Conservation (phyloP, 2,888 invertebrate species). For the Colostygia pectinataria region DNA sequence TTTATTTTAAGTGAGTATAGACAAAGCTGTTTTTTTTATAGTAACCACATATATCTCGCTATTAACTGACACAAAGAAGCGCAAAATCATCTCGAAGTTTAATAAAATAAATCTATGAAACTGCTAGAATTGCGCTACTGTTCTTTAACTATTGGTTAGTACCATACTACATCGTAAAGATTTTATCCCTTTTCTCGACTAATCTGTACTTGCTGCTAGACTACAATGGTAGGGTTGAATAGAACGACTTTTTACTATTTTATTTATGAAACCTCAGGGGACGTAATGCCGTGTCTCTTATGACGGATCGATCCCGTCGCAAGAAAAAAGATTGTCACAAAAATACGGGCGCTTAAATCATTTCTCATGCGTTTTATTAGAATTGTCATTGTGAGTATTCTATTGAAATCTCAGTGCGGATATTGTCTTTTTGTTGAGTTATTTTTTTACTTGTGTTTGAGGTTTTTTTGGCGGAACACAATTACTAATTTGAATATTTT, state of each 20-base stretch:
- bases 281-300: conserved; percentile 52
- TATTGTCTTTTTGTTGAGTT: conserved; percentile 29
- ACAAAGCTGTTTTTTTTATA: too few species aligned
- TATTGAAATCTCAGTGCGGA: conserved; percentile 31
- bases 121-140: conserved; percentile 13
- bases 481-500: too few species aligned
- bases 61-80: too few species aligned
- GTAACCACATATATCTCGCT: too few species aligned
- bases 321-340: conserved; percentile 47
- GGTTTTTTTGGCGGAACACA: neutral
- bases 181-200: conserved; percentile 76
- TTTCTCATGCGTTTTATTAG: conserved; percentile 38
- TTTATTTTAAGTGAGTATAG: too few species aligned
- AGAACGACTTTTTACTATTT: conserved; percentile 63
- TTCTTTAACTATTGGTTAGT: conserved; percentile 44
- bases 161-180: conserved; percentile 74
- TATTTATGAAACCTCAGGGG: conserved; percentile 60
- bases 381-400: conserved; percentile 37
- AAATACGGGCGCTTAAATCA: conserved; percentile 37
- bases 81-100: too few species aligned
- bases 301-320: conserved; percentile 69
- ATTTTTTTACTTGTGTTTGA: neutral
- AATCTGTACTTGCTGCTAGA: conserved; percentile 67
- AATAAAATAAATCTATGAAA: too few species aligned
- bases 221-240: conserved; percentile 72